Percentiles rank a stretch among this genome's conserved stretches.
phyloP scores from a whole-genome alignment of 2,797 vertebrate species.

The Varecia variegata region DNA sequence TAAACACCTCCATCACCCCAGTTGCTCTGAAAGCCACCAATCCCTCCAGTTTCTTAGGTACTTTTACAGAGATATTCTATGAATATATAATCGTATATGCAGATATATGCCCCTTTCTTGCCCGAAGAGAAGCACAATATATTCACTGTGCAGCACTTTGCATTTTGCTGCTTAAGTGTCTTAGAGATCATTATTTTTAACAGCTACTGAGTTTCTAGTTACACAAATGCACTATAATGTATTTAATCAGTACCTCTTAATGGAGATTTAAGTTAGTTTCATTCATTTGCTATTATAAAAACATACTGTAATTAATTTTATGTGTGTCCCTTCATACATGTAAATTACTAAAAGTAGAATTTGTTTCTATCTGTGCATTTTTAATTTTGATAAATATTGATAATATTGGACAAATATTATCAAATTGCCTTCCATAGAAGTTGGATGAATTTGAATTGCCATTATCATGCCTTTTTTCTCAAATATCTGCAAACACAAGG shows the following conservation, averaged over 20 bases:
- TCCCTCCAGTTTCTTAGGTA: neutral
- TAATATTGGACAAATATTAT: neutral
- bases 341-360: neutral
- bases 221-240: neutral
- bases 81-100: neutral
- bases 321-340: neutral
- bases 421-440: neutral
- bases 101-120: neutral
- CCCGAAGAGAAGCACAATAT: neutral
- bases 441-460: neutral
- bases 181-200: slow-evolving; percentile 29
- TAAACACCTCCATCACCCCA: neutral
- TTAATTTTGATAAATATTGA: slow-evolving; percentile 44
- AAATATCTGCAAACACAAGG: neutral
- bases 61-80: neutral
- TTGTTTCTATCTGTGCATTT: slow-evolving; percentile 1
- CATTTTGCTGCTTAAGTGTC: neutral
- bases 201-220: neutral
- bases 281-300: neutral
- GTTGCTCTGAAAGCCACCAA: slow-evolving; percentile 13
- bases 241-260: neutral
- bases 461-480: neutral
- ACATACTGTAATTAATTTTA: neutral
- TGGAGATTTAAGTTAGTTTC: neutral
- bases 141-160: neutral